A percentile compares a stretch with the other conserved stretches of the same genome.
Conservation (phyloP, 1,140 invertebrate genomes). For the Ooceraea biroi region DNA sequence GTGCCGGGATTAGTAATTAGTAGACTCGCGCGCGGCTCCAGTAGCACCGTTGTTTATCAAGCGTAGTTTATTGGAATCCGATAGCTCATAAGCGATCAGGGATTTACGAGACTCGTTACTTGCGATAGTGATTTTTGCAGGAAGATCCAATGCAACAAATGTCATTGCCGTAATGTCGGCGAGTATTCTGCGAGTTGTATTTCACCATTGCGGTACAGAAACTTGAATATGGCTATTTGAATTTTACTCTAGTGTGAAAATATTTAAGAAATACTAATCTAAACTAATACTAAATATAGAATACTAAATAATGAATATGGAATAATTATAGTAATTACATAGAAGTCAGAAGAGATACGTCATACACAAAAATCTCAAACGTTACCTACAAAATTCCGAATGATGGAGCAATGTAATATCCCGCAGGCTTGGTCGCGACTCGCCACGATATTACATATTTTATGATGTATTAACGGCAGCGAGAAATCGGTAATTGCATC, state of each 20-base stretch:
- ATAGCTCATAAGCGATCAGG: slow-evolving; percentile 13
- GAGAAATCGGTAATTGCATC: slow-evolving; percentile 72
- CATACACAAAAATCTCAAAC: slow-evolving; percentile 4
- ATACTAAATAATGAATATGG: no score
- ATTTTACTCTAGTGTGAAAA: no score
- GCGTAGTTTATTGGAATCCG: slow-evolving; percentile 50
- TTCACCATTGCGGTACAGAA: background rate
- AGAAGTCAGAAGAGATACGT: no score
- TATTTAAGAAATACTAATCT: no score
- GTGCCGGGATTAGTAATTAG: slow-evolving; percentile 64
- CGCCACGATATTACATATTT: slow-evolving; percentile 66
- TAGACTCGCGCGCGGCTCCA: slow-evolving; percentile 21
- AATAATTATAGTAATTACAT: no score
- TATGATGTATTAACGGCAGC: slow-evolving; percentile 74
- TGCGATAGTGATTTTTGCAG: slow-evolving; percentile 2
- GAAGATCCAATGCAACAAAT: background rate
- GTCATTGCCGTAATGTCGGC: background rate
- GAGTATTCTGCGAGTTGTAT: background rate
- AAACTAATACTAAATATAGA: no score
- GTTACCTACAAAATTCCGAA: slow-evolving; percentile 27
- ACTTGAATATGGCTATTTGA: no score
- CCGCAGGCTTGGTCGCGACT: slow-evolving; percentile 56
- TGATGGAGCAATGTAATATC: slow-evolving; percentile 26
- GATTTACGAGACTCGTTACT: slow-evolving; percentile 31
- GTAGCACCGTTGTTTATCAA: slow-evolving; percentile 30